Percentiles rank a stretch among this genome's conserved stretches.
Conservation (phyloP, 2,888 invertebrate species). For the Drosophila sordidapex region DNA sequence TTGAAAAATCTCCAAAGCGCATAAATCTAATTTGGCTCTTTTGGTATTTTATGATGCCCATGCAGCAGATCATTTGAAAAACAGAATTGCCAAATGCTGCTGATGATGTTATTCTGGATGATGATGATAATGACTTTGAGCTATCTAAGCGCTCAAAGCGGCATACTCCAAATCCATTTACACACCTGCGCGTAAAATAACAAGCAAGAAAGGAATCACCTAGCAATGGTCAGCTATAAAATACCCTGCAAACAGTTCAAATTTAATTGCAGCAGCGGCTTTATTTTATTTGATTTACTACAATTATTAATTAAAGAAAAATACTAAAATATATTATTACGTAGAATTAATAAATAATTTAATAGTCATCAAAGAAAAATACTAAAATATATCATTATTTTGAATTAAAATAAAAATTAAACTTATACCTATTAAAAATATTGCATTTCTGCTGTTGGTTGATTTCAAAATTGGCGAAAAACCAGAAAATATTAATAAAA, state of each 20-base stretch:
- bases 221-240: neutral
- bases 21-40: conserved; percentile 73
- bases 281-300: neutral
- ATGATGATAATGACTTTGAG: conserved; percentile 57
- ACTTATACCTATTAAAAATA: neutral
- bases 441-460: rapidly evolving
- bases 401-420: neutral
- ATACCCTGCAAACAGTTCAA: conserved; percentile 22
- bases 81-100: conserved; percentile 48
- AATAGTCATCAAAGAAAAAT: too few relatives aligned
- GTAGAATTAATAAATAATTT: too few relatives aligned
- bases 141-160: conserved; percentile 57
- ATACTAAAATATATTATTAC: neutral
- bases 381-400: too few relatives aligned
- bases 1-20: conserved; percentile 55
- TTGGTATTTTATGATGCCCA: conserved; percentile 60
- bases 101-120: conserved; percentile 34
- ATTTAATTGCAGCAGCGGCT: neutral
- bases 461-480: neutral
- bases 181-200: conserved; percentile 57
- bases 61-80: conserved; percentile 55
- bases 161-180: conserved; percentile 73
- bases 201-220: neutral
- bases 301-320: rapidly evolving
- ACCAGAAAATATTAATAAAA: neutral